phyloP scores from a whole-genome alignment of 2,888 invertebrate genomes.

The Apoda limacodes region DNA sequence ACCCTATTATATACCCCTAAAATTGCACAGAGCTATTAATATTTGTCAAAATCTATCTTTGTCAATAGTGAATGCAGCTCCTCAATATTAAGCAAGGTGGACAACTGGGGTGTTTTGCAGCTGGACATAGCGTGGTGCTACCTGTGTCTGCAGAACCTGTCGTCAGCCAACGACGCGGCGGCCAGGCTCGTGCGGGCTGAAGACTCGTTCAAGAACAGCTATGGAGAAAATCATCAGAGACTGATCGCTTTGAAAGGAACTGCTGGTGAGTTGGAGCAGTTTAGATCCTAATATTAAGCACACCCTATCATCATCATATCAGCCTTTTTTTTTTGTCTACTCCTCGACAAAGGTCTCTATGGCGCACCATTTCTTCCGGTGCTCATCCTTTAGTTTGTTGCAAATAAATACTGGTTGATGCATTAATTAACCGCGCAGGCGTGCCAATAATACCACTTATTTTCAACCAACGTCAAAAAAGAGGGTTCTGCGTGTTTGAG shows the following conservation, averaged over 20 bases:
- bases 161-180: slow-evolving; percentile 73
- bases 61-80: slow-evolving; percentile 75
- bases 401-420: too few species aligned
- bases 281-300: too few species aligned
- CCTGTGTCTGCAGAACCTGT: slow-evolving; percentile 78
- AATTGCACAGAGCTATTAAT: too few species aligned
- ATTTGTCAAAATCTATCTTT: too few species aligned
- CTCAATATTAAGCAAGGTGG: slow-evolving; percentile 75
- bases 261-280: slow-evolving; percentile 39
- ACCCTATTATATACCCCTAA: too few species aligned
- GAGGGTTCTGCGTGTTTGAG: too few species aligned
- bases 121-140: slow-evolving; percentile 93
- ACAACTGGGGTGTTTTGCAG: slow-evolving; percentile 86
- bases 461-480: too few species aligned
- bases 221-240: slow-evolving; percentile 52
- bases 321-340: background rate
- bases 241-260: slow-evolving; percentile 46
- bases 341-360: background rate
- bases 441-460: too few species aligned
- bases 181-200: slow-evolving; percentile 76
- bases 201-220: slow-evolving; percentile 69
- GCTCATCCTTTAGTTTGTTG: too few species aligned
- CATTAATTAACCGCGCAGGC: too few species aligned
- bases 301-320: background rate
- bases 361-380: too few species aligned